A percentile compares a stretch with the other conserved stretches of the same genome.
phyloP scores from a whole-genome alignment of 23 tunicate species.

The Trididemnum clinides region DNA sequence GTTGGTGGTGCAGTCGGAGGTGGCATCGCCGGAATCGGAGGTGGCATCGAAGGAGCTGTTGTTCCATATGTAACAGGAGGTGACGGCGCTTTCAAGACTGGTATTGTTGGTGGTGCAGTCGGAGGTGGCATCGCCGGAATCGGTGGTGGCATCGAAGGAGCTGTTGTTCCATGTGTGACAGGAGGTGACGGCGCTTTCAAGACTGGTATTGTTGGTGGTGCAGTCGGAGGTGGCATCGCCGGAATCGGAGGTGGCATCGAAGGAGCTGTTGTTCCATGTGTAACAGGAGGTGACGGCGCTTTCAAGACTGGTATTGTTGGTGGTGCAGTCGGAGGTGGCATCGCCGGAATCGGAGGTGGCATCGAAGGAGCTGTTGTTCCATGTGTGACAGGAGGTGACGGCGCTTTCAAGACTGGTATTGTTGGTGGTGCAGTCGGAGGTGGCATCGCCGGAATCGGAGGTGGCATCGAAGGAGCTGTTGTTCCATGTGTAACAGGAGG shows the following conservation, averaged over 20 bases:
- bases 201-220: background rate
- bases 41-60: background rate
- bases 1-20: background rate
- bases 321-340: background rate
- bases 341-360: background rate
- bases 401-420: background rate
- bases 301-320: background rate
- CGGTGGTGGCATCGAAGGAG: too few relatives aligned
- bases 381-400: background rate
- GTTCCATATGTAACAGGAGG: slow-evolving; percentile 3
- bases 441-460: background rate
- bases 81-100: background rate
- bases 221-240: background rate
- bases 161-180: background rate
- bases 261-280: slow-evolving; percentile 3
- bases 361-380: too few relatives aligned
- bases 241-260: background rate
- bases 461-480: too few relatives aligned
- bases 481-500: slow-evolving; percentile 10
- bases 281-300: background rate
- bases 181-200: background rate
- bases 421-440: background rate
- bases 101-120: background rate
- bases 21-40: background rate
- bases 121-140: background rate